Evolutionary conservation across 2,797 vertebrate species (phyloP).

Genomic region (Lithobates pipiens): DNA sequence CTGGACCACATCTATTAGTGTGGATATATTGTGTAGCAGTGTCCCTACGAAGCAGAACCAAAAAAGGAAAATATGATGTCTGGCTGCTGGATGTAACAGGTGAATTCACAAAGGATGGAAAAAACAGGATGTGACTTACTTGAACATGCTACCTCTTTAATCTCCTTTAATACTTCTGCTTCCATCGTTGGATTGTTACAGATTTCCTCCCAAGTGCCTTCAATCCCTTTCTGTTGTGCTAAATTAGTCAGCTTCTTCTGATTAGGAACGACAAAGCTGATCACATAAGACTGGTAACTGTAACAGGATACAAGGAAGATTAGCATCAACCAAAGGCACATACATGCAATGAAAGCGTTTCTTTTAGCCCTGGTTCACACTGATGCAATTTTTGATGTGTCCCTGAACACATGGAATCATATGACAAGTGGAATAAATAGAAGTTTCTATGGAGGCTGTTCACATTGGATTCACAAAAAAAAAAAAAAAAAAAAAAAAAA

Average conservation of each 20-base stretch:
- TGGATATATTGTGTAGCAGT: too few species aligned
- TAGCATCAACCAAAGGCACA: neutral
- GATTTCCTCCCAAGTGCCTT: constrained; percentile 89
- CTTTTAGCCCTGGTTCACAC: too few species aligned
- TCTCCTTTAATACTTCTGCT: constrained; percentile 88
- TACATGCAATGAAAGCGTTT: neutral
- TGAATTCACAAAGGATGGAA: neutral
- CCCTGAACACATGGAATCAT: too few species aligned
- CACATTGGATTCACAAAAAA: too few species aligned
- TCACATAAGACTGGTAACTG: constrained; percentile 96
- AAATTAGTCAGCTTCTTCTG: constrained; percentile 87
- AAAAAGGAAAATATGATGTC: neutral
- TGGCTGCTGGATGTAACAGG: neutral
- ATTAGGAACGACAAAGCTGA: constrained; percentile 99
- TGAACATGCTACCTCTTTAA: constrained; percentile 88
- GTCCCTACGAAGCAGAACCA: neutral
- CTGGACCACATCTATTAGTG: too few species aligned
- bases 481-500: too few species aligned
- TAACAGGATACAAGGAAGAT: constrained; percentile 54
- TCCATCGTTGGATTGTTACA: constrained; percentile 94
- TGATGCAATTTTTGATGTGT: too few species aligned
- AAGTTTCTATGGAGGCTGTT: too few species aligned
- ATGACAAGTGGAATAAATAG: too few species aligned
- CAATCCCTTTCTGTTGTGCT: constrained; percentile 86
- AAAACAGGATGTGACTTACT: constrained; percentile 80